Conservation (phyloP, 2,888 invertebrate genomes). For the Agrochola macilenta region DNA sequence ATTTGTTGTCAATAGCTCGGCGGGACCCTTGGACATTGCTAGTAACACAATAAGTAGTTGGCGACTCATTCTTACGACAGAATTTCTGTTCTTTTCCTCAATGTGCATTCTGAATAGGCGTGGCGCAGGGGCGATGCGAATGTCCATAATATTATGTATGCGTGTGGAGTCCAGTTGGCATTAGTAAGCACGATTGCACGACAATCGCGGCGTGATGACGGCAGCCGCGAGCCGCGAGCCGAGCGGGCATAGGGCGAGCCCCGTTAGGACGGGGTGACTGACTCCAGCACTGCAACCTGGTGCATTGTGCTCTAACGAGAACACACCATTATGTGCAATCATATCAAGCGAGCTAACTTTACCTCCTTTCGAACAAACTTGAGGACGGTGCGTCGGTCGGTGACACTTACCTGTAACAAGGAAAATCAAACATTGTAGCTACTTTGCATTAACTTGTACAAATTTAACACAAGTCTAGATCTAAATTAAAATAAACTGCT, state of each 20-base stretch:
- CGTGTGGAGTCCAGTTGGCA: conserved; percentile 81
- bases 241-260: conserved; percentile 87
- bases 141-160: conserved; percentile 77
- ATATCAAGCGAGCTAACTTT: conserved; percentile 82
- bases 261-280: conserved; percentile 90
- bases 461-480: conserved; percentile 25
- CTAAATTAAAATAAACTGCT: conserved; percentile 33
- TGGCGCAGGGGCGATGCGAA: conserved; percentile 68
- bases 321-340: conserved; percentile 87
- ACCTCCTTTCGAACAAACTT: conserved; percentile 70
- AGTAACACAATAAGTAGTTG: conserved; percentile 56
- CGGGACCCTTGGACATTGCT: conserved; percentile 78
- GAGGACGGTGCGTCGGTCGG: conserved; percentile 42
- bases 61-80: conserved; percentile 57
- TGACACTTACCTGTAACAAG: conserved; percentile 85
- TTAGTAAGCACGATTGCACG: conserved; percentile 85
- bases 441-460: conserved; percentile 26
- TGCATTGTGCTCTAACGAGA: conserved; percentile 90
- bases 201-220: conserved; percentile 85
- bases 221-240: conserved; percentile 75
- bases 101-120: conserved; percentile 67
- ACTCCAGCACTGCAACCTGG: conserved; percentile 89
- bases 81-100: conserved; percentile 59
- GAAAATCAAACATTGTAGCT: conserved; percentile 62
- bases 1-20: conserved; percentile 73